Conservation (phyloP, 2,888 invertebrate genomes). For the Listrodromus nycthemerus region DNA sequence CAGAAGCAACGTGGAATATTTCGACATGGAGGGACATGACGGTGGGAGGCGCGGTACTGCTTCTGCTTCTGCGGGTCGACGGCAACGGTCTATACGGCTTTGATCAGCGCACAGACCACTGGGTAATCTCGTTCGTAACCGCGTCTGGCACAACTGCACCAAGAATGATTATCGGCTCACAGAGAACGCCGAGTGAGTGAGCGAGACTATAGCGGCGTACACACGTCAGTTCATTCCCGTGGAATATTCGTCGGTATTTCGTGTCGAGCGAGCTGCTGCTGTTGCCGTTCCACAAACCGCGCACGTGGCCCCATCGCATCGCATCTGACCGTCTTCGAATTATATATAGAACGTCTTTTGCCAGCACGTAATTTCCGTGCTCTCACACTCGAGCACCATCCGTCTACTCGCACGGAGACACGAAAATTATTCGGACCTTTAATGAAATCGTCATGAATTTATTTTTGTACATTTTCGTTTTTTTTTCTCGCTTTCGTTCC, state of each 20-base stretch:
- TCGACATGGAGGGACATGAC: conserved; percentile 47
- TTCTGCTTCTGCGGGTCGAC: conserved; percentile 26
- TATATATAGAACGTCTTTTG: conserved; percentile 46
- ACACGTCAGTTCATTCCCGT: conserved; percentile 19
- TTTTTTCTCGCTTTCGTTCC: not conserved
- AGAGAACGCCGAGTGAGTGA: conserved; percentile 20
- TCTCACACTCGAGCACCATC: not conserved
- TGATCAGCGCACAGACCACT: conserved; percentile 70
- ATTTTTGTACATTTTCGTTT: not conserved
- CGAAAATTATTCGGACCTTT: not conserved
- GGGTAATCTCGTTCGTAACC: conserved; percentile 69
- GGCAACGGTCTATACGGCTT: conserved; percentile 57
- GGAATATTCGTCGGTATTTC: conserved; percentile 45
- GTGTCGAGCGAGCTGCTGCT: conserved; percentile 40
- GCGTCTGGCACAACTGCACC: conserved; percentile 68
- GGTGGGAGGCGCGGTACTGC: not conserved
- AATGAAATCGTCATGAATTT: not conserved
- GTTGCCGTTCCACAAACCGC: conserved; percentile 59
- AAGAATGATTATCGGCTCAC: conserved; percentile 69
- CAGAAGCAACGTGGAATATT: conserved; percentile 56
- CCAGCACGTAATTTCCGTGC: not conserved
- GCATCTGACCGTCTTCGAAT: conserved; percentile 48
- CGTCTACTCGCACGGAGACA: not conserved
- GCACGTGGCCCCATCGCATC: conserved; percentile 33
- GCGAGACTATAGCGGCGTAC: conserved; percentile 12